Percentiles rank a stretch among this genome's conserved stretches.
Evolutionary conservation across 2,797 vertebrate species (phyloP).

Genomic region (Acanthopagrus latus): DNA sequence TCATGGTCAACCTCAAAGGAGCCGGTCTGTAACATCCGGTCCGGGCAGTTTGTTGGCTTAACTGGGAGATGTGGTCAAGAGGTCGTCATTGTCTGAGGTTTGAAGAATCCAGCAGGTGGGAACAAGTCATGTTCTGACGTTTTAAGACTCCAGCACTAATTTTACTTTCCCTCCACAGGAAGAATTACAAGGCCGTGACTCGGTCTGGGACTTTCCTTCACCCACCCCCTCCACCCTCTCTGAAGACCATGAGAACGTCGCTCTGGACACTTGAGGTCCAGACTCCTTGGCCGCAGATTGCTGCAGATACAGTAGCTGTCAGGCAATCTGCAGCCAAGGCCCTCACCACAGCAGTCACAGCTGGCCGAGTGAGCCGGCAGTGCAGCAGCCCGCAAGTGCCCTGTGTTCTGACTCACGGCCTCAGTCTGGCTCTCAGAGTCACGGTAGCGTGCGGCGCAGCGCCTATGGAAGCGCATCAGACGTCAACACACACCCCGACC

Average conservation of each 20-base stretch:
- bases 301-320: conserved; percentile 43
- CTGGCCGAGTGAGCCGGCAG: conserved; percentile 35
- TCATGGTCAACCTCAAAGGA: conserved; percentile 75
- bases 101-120: conserved; percentile 51
- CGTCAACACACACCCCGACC: conserved; percentile 60
- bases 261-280: conserved; percentile 51
- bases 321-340: conserved; percentile 24
- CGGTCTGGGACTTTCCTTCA: conserved; percentile 57
- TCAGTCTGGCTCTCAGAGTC: conserved; percentile 53
- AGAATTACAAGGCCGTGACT: conserved; percentile 54
- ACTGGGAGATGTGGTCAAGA: conserved; percentile 42
- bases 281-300: conserved; percentile 51
- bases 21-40: conserved; percentile 53
- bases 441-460: conserved; percentile 57
- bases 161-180: conserved; percentile 13
- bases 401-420: conserved; percentile 72
- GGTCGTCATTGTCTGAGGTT: conserved; percentile 35
- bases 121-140: conserved; percentile 16
- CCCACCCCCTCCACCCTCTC: background rate
- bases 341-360: conserved; percentile 36
- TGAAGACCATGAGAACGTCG: conserved; percentile 31
- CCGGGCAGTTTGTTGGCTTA: conserved; percentile 60
- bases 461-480: conserved; percentile 59
- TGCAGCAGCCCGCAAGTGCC: conserved; percentile 24
- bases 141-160: conserved; percentile 30